These are phyloP conservation scores for Mythimna vitellina DNA, from an alignment of 2,888 invertebrate genomes.

Conservation along the genomic window DNA sequence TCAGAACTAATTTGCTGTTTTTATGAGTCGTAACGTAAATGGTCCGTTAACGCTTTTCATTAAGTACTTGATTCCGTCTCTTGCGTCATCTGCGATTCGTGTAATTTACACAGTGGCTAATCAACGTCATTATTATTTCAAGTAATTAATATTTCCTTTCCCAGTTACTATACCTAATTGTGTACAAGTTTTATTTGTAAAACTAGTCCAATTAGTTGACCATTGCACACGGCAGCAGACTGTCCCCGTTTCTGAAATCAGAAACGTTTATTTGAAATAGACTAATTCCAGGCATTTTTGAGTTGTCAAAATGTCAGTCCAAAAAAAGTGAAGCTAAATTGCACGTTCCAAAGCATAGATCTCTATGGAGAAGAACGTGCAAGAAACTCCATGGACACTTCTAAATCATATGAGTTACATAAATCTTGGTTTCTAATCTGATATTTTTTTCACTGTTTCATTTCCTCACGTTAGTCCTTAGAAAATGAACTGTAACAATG, in stretches of 20 bases:
- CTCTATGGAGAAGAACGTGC: too few relatives aligned
- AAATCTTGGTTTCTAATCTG: not conserved
- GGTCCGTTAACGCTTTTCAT: conserved; percentile 57
- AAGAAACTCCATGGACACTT: too few relatives aligned
- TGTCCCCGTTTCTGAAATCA: not conserved
- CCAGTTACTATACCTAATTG: conserved; percentile 26
- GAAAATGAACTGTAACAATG: not conserved
- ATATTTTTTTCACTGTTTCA: not conserved
- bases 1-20: conserved; percentile 43
- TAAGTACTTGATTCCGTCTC: conserved; percentile 42
- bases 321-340: too few relatives aligned
- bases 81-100: conserved; percentile 58
- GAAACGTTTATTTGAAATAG: too few relatives aligned
- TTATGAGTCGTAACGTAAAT: conserved; percentile 59
- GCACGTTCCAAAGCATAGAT: too few relatives aligned
- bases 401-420: too few relatives aligned
- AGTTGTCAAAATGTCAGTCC: too few relatives aligned
- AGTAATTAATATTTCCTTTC: conserved; percentile 65
- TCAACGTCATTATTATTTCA: conserved; percentile 59
- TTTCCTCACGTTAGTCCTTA: too few relatives aligned
- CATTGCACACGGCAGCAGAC: conserved; percentile 8
- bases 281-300: too few relatives aligned
- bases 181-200: conserved; percentile 15
- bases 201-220: conserved; percentile 35
- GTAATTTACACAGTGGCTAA: conserved; percentile 58